phyloP scores from a whole-genome alignment of 2,113 vertebrate genomes.

The Petromus typicus region DNA sequence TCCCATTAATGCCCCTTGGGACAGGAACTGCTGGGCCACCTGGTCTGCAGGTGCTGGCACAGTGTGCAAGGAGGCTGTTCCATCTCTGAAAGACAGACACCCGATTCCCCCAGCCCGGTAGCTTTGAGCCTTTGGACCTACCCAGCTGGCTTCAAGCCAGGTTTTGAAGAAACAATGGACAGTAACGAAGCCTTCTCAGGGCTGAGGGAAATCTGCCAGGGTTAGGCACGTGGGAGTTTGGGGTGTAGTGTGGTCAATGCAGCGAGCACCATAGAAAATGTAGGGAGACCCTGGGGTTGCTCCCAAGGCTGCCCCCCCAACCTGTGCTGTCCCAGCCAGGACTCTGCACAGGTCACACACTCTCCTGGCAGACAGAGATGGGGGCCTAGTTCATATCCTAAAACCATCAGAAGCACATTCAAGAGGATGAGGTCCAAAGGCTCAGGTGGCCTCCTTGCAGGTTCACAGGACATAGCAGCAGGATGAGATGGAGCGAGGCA shows the following conservation, averaged over 20 bases:
- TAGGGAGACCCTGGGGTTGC: accelerated
- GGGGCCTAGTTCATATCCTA: not conserved
- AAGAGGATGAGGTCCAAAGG: not conserved
- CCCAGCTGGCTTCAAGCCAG: not conserved
- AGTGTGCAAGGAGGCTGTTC: not conserved
- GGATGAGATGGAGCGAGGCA: not conserved
- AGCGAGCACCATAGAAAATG: not conserved
- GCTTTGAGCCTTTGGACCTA: not conserved
- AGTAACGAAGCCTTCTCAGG: not conserved
- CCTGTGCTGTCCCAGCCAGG: not conserved
- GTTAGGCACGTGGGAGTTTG: accelerated
- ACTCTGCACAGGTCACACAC: not conserved
- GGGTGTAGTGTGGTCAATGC: accelerated
- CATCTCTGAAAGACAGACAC: not conserved
- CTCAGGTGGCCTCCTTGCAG: not conserved
- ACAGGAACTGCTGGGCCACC: not conserved
- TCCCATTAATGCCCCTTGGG: accelerated
- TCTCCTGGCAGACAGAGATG: not conserved
- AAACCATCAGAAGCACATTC: not conserved
- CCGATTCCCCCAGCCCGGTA: not conserved
- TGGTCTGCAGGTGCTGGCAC: accelerated
- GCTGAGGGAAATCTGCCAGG: not conserved
- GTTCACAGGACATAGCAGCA: accelerated
- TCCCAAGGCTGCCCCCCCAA: not conserved
- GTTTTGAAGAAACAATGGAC: not conserved